Base-by-base conservation (phyloP, 2,797 vertebrate species). In the Enteromius radiatus region DNA sequence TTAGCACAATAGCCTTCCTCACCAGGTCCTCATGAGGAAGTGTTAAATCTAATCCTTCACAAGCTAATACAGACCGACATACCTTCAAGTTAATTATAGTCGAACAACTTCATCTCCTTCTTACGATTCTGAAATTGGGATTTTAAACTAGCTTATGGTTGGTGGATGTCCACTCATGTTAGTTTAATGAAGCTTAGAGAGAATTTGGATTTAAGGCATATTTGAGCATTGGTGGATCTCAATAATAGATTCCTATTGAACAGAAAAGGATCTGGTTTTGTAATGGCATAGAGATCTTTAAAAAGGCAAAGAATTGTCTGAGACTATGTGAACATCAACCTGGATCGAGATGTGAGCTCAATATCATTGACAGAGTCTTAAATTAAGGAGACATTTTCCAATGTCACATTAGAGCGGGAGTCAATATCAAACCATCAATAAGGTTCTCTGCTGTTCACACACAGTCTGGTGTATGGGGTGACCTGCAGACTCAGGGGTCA, bases 31-130 rank as follows among this genome's bases (percentile, higher is more conserved):
- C 91, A 91, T 91, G 88, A 88, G 91, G 94, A 89, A 88, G 92
- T 93, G 95, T 95, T 96, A 94, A 93, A 94, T 89, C 73, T 92
- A 95, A 95, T 96, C 92, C 94, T 88, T 90, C 21, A 88, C 89
- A 86, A 93, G 94, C 91, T 94, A 96, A 95, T 92, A 91, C 92
- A 93, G 90, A 94, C 36, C 5, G 86, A 89, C 85, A 86, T 90
- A 93, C 88, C 89, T 92, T 92, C 90, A 86, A 88, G 89, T 91
- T 95, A 95, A 95, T 96, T 95, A 95, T 92, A 92, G 88, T 92
- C 92, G 89, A 92, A 92, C 92, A 90, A 94, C 90, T 93, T 93
- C 90, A 90, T 91, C 91, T 89, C 84, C 90, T 90, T 89, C 84
- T 84, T 47, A 89, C 88, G 63, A 85, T 91, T 91, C 94, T 91